These are phyloP conservation scores for Strigamia transsilvanica DNA, from an alignment of 2,888 invertebrate species.

Conservation along the genomic window DNA sequence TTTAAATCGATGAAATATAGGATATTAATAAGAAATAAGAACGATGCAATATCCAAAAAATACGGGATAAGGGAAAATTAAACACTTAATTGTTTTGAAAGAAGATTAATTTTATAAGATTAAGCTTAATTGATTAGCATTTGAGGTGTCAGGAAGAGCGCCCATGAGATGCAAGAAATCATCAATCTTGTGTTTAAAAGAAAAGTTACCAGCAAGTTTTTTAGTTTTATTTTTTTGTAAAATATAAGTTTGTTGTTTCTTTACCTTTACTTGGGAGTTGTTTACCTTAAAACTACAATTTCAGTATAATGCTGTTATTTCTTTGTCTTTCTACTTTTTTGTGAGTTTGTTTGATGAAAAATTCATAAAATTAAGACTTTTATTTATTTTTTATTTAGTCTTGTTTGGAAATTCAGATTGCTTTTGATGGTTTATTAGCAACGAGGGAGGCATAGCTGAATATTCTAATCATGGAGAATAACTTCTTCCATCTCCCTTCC, in stretches of 20 bases:
- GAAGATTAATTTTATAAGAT: background rate
- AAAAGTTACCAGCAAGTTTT: no score
- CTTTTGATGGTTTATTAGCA: slow-evolving; percentile 44
- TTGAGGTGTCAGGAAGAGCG: background rate
- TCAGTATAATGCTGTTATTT: background rate
- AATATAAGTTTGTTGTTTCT: no score
- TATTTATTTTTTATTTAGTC: background rate
- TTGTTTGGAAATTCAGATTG: background rate
- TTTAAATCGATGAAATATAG: no score
- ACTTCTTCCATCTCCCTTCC: background rate
- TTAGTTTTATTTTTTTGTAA: no score
- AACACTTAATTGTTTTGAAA: no score
- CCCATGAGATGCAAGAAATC: background rate
- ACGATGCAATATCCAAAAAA: background rate
- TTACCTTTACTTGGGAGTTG: background rate
- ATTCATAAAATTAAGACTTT: background rate
- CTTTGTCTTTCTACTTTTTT: background rate
- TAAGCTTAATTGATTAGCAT: background rate
- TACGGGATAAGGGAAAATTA: no score
- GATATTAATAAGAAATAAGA: no score
- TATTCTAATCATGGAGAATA: slow-evolving; percentile 4
- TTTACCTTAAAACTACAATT: background rate
- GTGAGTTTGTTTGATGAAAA: background rate
- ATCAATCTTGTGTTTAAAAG: background rate
- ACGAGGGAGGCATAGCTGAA: background rate